Conservation (phyloP, 2,888 invertebrate species). For the Brachynemurus nebulosus region DNA sequence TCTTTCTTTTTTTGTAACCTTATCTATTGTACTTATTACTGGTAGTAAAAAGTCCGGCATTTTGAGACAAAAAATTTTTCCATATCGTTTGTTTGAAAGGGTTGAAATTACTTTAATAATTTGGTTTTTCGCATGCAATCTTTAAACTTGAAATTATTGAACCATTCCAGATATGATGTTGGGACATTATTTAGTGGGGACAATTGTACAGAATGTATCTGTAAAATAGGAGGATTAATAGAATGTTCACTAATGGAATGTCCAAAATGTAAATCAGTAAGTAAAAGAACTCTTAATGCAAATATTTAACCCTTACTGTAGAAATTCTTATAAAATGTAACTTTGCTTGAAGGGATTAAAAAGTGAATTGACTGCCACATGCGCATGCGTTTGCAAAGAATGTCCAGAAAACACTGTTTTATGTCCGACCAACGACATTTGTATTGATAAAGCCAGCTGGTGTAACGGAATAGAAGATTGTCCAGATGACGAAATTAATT, state of each 20-base stretch:
- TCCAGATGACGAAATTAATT: slow-evolving; percentile 65
- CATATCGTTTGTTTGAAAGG: too few species aligned
- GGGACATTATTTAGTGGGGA: slow-evolving; percentile 55
- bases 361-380: slow-evolving; percentile 43
- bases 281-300: slow-evolving; percentile 12
- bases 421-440: slow-evolving; percentile 61
- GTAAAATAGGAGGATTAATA: slow-evolving; percentile 57
- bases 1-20: too few species aligned
- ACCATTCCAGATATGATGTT: slow-evolving; percentile 49
- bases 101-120: too few species aligned
- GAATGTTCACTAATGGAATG: slow-evolving; percentile 57
- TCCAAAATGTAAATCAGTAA: slow-evolving; percentile 44
- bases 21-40: too few species aligned
- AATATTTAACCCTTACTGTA: not conserved
- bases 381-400: slow-evolving; percentile 58
- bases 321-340: not conserved
- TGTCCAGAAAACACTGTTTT: slow-evolving; percentile 50
- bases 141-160: too few species aligned
- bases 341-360: slow-evolving; percentile 34
- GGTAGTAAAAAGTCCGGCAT: too few species aligned
- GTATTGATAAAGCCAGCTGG: slow-evolving; percentile 56
- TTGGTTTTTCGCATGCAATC: too few species aligned
- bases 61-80: too few species aligned
- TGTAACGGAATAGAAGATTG: slow-evolving; percentile 73
- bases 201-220: slow-evolving; percentile 66